phyloP scores from a whole-genome alignment of 2,113 vertebrate species.

The Loxodonta africana region DNA sequence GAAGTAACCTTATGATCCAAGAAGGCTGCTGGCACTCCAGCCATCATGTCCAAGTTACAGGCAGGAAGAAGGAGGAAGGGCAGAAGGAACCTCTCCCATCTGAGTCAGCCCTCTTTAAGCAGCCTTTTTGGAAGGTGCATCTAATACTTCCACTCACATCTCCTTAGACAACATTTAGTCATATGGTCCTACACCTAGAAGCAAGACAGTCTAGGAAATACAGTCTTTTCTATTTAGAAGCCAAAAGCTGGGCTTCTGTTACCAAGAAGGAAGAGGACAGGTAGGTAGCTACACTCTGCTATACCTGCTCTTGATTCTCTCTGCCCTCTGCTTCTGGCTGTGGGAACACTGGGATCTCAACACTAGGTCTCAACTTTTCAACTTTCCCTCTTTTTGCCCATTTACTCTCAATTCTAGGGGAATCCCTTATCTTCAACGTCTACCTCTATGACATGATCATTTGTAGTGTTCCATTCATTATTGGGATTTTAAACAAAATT shows the following conservation, averaged over 20 bases:
- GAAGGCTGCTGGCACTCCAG: neutral
- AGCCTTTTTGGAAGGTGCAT: neutral
- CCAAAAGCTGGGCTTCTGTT: neutral
- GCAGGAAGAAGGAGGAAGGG: neutral
- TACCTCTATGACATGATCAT: fast-evolving
- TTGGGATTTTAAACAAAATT: neutral
- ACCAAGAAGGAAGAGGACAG: neutral
- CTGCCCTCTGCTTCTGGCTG: neutral
- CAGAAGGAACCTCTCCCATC: neutral
- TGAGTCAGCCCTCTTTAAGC: neutral
- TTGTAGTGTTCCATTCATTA: neutral
- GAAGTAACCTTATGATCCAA: neutral
- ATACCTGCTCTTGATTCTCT: fast-evolving
- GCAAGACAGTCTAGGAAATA: neutral
- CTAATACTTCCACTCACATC: neutral
- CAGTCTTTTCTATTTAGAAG: neutral
- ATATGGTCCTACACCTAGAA: neutral
- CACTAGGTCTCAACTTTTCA: neutral
- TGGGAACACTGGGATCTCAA: neutral
- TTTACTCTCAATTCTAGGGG: neutral
- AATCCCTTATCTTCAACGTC: neutral
- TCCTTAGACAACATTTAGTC: neutral
- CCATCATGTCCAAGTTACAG: neutral
- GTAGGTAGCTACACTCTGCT: neutral
- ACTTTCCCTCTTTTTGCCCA: too few species aligned